Conservation (phyloP, 2,888 invertebrate species). For the Julus scanicus region DNA sequence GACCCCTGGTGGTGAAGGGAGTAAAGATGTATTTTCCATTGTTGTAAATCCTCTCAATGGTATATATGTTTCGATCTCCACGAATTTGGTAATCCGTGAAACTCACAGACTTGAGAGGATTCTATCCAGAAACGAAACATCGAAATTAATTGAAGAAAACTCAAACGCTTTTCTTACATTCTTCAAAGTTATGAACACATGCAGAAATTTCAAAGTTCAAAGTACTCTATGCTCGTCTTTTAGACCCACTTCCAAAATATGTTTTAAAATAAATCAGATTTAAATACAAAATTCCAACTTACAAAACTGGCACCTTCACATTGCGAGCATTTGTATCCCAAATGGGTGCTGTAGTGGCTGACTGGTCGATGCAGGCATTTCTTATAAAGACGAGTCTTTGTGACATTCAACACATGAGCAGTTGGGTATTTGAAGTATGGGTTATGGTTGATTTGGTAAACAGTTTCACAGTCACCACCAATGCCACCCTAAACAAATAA, state of each 20-base stretch:
- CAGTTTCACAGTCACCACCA: slow-evolving; percentile 57
- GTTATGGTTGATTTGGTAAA: slow-evolving; percentile 54
- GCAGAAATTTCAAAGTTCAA: too few relatives aligned
- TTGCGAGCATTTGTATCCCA: slow-evolving; percentile 57
- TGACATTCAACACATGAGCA: slow-evolving; percentile 56
- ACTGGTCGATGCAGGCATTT: slow-evolving; percentile 56
- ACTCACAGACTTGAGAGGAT: background rate
- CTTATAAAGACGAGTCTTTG: slow-evolving; percentile 53
- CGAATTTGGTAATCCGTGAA: slow-evolving; percentile 55
- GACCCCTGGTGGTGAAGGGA: slow-evolving; percentile 57
- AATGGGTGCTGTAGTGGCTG: slow-evolving; percentile 48
- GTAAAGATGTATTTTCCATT: slow-evolving; percentile 55
- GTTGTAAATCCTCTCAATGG: slow-evolving; percentile 57
- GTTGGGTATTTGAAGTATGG: slow-evolving; percentile 52
- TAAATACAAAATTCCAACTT: background rate
- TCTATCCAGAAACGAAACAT: background rate
- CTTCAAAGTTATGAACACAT: too few relatives aligned
- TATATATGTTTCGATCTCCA: slow-evolving; percentile 54
- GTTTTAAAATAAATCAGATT: too few relatives aligned
- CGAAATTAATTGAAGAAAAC: background rate
- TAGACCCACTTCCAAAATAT: too few relatives aligned
- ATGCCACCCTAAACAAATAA: slow-evolving; percentile 55
- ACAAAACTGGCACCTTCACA: slow-evolving; percentile 48
- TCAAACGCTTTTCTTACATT: background rate
- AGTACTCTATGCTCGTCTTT: too few relatives aligned